Conservation (phyloP, 2,888 invertebrate genomes). For the Polydrusus cervinus region DNA sequence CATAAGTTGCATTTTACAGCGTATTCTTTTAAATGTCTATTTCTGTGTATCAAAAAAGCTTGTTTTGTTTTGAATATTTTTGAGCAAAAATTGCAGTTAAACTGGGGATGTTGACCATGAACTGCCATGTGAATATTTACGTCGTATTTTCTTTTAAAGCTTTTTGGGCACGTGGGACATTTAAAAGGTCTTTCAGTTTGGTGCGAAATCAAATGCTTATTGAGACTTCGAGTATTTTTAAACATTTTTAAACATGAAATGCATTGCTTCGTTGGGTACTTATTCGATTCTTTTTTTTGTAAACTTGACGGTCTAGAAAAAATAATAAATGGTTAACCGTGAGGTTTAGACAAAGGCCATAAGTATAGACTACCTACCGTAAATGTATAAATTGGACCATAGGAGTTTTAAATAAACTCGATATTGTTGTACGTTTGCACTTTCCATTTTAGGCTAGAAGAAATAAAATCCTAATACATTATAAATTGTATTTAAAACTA, state of each 20-base stretch:
- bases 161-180: slow-evolving; percentile 68
- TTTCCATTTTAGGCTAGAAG: too few relatives aligned
- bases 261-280: slow-evolving; percentile 10
- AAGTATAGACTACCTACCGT: too few relatives aligned
- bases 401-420: too few relatives aligned
- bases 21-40: slow-evolving; percentile 73
- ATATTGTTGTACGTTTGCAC: too few relatives aligned
- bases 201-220: slow-evolving; percentile 44
- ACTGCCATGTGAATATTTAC: slow-evolving; percentile 54
- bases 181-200: slow-evolving; percentile 61
- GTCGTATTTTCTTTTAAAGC: slow-evolving; percentile 61
- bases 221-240: slow-evolving; percentile 37
- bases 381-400: too few relatives aligned
- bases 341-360: too few relatives aligned
- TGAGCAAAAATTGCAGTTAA: slow-evolving; percentile 73
- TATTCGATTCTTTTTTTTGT: not conserved
- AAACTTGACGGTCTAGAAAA: not conserved
- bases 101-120: slow-evolving; percentile 23
- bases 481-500: too few relatives aligned
- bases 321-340: not conserved
- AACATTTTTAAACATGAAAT: slow-evolving; percentile 31
- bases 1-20: slow-evolving; percentile 69
- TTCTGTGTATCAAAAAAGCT: slow-evolving; percentile 72
- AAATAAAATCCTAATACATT: too few relatives aligned
- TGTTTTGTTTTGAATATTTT: slow-evolving; percentile 71